Conservation (phyloP, 37 sponge, comb jelly and placozoan species). For the Aplysina aerophoba region DNA sequence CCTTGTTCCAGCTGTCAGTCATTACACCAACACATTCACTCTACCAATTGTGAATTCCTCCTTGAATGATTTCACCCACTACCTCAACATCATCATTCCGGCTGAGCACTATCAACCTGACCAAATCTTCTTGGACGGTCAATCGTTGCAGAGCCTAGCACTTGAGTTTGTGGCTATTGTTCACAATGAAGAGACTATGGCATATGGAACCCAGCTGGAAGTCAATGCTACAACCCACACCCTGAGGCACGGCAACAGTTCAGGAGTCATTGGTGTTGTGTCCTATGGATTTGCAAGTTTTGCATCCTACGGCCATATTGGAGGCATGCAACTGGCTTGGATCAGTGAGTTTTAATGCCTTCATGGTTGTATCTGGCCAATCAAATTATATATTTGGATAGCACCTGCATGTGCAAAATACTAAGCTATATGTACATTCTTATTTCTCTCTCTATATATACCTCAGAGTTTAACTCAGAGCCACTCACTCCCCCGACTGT, state of each 20-base stretch:
- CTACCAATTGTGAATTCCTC: background rate
- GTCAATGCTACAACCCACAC: background rate
- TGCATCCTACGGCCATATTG: conserved; percentile 6
- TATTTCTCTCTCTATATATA: too few species aligned
- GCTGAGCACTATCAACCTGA: background rate
- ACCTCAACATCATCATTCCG: conserved; percentile 17
- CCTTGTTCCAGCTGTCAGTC: conserved; percentile 30
- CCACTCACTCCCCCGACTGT: too few species aligned
- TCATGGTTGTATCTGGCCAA: too few species aligned
- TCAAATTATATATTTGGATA: too few species aligned
- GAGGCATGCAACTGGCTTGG: background rate
- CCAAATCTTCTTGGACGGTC: conserved; percentile 1
- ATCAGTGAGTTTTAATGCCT: too few species aligned
- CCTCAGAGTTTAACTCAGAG: too few species aligned
- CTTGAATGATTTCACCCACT: background rate
- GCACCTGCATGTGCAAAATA: too few species aligned
- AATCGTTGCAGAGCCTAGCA: background rate
- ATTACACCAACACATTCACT: conserved; percentile 1
- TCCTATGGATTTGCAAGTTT: background rate
- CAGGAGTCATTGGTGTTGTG: background rate
- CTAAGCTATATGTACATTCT: too few species aligned
- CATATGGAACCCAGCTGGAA: background rate
- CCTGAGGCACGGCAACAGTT: background rate
- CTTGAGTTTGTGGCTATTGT: background rate
- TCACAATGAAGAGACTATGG: background rate